phyloP scores from a whole-genome alignment of 2,113 vertebrate genomes.

The Eulemur macaco region DNA sequence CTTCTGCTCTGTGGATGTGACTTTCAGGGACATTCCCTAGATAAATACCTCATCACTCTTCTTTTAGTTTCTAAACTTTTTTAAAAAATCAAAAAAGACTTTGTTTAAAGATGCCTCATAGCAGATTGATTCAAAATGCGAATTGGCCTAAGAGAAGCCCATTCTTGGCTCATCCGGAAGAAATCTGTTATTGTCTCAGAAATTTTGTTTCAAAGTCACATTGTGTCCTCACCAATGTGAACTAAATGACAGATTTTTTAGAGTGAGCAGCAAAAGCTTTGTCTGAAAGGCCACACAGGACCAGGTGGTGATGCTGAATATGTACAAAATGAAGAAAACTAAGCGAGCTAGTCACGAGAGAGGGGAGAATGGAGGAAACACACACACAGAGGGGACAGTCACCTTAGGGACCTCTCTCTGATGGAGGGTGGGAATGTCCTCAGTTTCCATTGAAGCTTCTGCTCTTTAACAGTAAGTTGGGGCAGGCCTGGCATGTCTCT shows the following conservation, averaged over 20 bases:
- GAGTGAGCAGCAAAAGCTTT: background rate
- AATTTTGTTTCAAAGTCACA: background rate
- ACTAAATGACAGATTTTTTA: background rate
- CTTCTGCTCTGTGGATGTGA: background rate
- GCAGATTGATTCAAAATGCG: background rate
- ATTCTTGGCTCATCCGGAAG: background rate
- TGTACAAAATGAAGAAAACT: background rate
- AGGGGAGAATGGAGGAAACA: background rate
- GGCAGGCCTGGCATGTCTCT: background rate
- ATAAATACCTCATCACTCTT: background rate
- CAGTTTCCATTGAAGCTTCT: background rate
- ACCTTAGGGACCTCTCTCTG: no score
- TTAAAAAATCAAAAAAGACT: background rate
- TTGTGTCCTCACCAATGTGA: background rate
- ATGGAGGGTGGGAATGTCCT: background rate
- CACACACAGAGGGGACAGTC: background rate
- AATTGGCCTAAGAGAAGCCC: background rate
- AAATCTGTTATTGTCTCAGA: background rate
- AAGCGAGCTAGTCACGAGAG: background rate
- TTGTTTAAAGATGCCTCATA: background rate
- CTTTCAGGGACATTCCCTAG: background rate
- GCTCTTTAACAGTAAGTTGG: background rate
- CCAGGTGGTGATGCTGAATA: rapidly evolving
- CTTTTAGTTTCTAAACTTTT: background rate
- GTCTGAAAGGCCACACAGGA: background rate